phyloP scores from a whole-genome alignment of 2,797 vertebrate species.

The Tolypeutes matacus region DNA sequence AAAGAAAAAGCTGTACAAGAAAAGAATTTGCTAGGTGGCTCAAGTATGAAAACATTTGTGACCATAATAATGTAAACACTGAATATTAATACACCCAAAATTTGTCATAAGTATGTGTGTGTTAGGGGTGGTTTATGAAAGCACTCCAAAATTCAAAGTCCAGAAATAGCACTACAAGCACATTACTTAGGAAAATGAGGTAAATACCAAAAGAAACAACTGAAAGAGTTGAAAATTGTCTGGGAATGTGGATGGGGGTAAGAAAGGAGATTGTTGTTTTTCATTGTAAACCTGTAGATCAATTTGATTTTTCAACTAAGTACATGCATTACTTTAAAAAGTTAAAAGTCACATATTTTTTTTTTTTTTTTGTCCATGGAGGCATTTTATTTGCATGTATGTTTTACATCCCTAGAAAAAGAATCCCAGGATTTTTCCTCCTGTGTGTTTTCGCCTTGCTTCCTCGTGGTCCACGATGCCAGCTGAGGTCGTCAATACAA shows the following conservation, averaged over 20 bases:
- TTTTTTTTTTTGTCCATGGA: too few relatives aligned
- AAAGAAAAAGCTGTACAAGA: neutral
- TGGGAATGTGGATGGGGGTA: neutral
- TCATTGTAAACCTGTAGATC: neutral
- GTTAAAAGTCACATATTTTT: too few relatives aligned
- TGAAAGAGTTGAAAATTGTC: neutral
- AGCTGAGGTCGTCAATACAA: too few relatives aligned
- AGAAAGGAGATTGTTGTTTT: neutral
- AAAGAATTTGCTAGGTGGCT: neutral
- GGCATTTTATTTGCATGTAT: too few relatives aligned
- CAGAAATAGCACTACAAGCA: neutral
- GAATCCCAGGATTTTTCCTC: too few relatives aligned
- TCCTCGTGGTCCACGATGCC: too few relatives aligned
- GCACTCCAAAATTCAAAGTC: neutral
- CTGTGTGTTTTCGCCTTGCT: too few relatives aligned
- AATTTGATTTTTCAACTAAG: conserved; percentile 1
- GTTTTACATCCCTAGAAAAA: too few relatives aligned
- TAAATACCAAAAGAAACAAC: conserved; percentile 13
- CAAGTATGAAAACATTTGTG: neutral
- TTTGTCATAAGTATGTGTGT: neutral
- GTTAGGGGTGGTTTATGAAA: neutral
- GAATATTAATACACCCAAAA: conserved; percentile 14
- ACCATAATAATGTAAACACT: neutral
- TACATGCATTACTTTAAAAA: neutral
- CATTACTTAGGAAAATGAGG: conserved; percentile 17